These are phyloP conservation scores for Paramisgurnus dabryanus DNA, from an alignment of 2,113 vertebrate species.

Conservation along the genomic window DNA sequence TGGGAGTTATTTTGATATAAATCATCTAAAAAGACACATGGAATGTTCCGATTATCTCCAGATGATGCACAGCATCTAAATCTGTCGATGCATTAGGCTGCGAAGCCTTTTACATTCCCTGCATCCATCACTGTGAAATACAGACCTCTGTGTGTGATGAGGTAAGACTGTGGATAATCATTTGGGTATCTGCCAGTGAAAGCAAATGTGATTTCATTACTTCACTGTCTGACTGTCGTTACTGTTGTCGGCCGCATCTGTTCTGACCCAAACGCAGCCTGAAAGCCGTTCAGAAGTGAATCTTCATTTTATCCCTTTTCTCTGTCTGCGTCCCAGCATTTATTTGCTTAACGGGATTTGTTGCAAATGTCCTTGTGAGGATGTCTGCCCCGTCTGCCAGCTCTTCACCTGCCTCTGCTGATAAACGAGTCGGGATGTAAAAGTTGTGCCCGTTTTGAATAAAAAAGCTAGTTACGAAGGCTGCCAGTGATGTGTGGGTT, in stretches of 20 bases:
- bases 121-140: constrained; percentile 36
- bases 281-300: constrained; percentile 14
- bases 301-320: constrained; percentile 31
- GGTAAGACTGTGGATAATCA: constrained; percentile 32
- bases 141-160: constrained; percentile 26
- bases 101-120: constrained; percentile 23
- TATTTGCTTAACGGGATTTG: constrained; percentile 49
- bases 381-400: constrained; percentile 34
- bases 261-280: constrained; percentile 24
- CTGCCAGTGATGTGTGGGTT: constrained; percentile 31
- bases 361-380: constrained; percentile 41
- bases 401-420: constrained; percentile 30
- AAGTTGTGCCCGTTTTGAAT: constrained; percentile 36
- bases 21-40: constrained; percentile 33
- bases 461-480: not conserved
- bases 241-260: constrained; percentile 32
- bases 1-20: constrained; percentile 19
- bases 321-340: constrained; percentile 16
- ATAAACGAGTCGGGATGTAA: constrained; percentile 25
- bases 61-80: constrained; percentile 38
- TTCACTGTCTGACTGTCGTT: constrained; percentile 35
- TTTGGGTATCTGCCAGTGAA: constrained; percentile 45
- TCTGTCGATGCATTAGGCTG: constrained; percentile 34
- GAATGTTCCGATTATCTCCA: constrained; percentile 28
- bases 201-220: constrained; percentile 48